Evolutionary conservation across 2,113 vertebrate species (phyloP).

Genomic region (Xenopus borealis): DNA sequence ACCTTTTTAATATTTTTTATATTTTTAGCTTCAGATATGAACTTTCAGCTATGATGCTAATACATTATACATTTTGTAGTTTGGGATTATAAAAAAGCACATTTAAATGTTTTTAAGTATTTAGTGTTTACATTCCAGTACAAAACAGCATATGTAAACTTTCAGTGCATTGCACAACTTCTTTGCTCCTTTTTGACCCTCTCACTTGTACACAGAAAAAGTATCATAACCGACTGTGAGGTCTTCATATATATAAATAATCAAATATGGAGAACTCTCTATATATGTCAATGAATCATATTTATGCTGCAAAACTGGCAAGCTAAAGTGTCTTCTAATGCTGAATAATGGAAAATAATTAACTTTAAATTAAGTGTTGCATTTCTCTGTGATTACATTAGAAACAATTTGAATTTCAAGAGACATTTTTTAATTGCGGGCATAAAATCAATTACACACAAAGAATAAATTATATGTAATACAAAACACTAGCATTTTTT

Average conservation of each 20-base stretch:
- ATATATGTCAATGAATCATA: background rate
- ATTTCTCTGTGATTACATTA: slow-evolving; percentile 59
- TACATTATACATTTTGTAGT: too few species aligned
- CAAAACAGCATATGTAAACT: too few species aligned
- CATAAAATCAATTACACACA: slow-evolving; percentile 62
- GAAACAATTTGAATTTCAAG: slow-evolving; percentile 60
- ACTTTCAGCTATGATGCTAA: too few species aligned
- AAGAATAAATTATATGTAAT: slow-evolving; percentile 55
- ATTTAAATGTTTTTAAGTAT: too few species aligned
- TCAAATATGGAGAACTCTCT: background rate
- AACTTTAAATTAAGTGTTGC: slow-evolving; percentile 59
- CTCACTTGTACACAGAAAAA: too few species aligned
- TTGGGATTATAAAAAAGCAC: too few species aligned
- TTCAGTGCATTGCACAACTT: too few species aligned
- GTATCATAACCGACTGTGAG: too few species aligned
- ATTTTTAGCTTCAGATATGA: too few species aligned
- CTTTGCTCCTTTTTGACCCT: too few species aligned
- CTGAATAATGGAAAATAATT: slow-evolving; percentile 64
- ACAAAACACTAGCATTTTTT: slow-evolving; percentile 47
- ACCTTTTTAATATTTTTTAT: too few species aligned
- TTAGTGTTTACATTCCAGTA: too few species aligned
- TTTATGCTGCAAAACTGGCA: slow-evolving; percentile 7
- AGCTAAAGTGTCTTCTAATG: slow-evolving; percentile 48
- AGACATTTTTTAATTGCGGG: slow-evolving; percentile 56
- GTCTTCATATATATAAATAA: background rate